phyloP scores from a whole-genome alignment of 2,888 invertebrate genomes.

The Calameuta filiformis region DNA sequence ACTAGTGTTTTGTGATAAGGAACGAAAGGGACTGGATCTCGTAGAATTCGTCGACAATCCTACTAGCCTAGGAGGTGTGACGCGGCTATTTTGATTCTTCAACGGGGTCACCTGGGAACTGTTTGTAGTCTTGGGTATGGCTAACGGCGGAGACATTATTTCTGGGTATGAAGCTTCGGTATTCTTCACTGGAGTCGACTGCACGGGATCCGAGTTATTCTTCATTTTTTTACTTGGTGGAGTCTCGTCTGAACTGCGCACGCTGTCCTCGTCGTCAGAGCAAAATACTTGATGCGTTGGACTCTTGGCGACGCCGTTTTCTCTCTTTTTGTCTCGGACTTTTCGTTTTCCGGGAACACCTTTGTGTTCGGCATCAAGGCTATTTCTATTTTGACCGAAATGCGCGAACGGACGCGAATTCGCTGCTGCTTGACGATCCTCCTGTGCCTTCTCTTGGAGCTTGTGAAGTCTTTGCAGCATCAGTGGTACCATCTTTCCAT shows the following conservation, averaged over 20 bases:
- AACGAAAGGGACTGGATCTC: conserved; percentile 28
- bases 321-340: conserved; percentile 48
- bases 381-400: conserved; percentile 60
- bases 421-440: conserved; percentile 53
- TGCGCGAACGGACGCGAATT: conserved; percentile 70
- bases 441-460: conserved; percentile 72
- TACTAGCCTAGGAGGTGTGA: conserved; percentile 26
- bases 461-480: conserved; percentile 86
- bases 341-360: conserved; percentile 58
- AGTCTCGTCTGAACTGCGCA: conserved; percentile 38
- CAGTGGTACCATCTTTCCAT: conserved; percentile 86
- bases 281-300: conserved; percentile 34
- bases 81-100: conserved; percentile 19
- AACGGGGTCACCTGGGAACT: conserved; percentile 37
- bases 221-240: conserved; percentile 53
- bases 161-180: conserved; percentile 47
- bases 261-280: conserved; percentile 45
- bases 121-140: conserved; percentile 47
- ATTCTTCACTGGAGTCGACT: conserved; percentile 45
- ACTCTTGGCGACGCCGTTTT: conserved; percentile 49
- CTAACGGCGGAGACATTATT: conserved; percentile 64
- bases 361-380: conserved; percentile 49
- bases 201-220: conserved; percentile 31
- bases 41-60: conserved; percentile 23
- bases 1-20: conserved; percentile 24